Base-by-base conservation (phyloP, 2,797 vertebrate genomes). In the Periparus ater region DNA sequence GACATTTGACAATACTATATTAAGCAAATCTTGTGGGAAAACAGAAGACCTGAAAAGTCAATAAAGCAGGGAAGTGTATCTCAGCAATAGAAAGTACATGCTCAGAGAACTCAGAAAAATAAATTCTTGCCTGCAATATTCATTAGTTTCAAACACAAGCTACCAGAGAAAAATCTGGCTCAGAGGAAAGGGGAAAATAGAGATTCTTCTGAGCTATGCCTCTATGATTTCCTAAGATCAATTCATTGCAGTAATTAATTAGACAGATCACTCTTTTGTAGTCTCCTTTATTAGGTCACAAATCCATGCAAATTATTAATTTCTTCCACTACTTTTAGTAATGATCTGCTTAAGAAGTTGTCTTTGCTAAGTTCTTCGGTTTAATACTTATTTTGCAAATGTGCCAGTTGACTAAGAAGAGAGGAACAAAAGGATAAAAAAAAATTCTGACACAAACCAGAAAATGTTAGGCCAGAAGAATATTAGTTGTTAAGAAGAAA, bases 401-500 rank as follows among this genome's bases (percentile, higher is more conserved):
- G 62, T 16, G 13, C 82, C 55, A 82, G 65, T 77, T 83, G 66
- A 67, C 85, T 80, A 75, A 95, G 44, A 51, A 72, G 68, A 73
- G 36, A 54, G 45, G 29, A 91, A 72, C n/a, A 58, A 13, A 91
- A 87, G 48, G 70, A 70, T 1, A 23, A 38, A n/a, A 8, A 26
- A 63, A 73, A 77, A 48, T 18, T 47, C 62, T 68, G 63, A 82
- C n/a, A 88, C 0, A 3, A 85, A 82, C 22, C 32, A 88, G 48
- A 29, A 84, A 91, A 90, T 32, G 4, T 44, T 42, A 93, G 77
- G 38, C 81, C 85, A 82, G 51, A 73, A 80, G 72, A 17, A 50
- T 44, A 57, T 84, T 88, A 82, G 79, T 67, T 10, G 51, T 91
- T 82, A 84, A 86, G 78, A 96, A 89, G 62, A 78, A 91, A 89